phyloP scores from a whole-genome alignment of 2,888 invertebrate genomes.

The Orthonevra nobilis region DNA sequence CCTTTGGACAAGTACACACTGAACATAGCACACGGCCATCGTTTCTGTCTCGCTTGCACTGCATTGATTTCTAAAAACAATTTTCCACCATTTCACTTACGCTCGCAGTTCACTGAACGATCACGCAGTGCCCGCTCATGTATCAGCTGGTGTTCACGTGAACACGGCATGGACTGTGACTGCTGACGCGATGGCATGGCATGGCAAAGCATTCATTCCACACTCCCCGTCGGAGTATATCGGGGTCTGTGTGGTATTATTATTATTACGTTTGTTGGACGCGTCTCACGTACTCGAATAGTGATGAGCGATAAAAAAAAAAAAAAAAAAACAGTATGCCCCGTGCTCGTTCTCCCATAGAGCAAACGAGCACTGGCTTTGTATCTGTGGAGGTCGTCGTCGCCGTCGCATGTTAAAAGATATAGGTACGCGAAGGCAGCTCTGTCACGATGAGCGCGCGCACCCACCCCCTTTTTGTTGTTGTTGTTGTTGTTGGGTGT shows the following conservation, averaged over 20 bases:
- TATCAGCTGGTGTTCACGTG: constrained; percentile 91
- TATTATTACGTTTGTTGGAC: constrained; percentile 72
- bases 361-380: constrained; percentile 16
- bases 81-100: constrained; percentile 75
- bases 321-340: constrained; percentile 7
- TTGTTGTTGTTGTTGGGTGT: constrained; percentile 10
- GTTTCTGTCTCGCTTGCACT: constrained; percentile 75
- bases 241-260: no score
- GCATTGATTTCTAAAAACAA: constrained; percentile 79
- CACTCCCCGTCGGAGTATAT: no score
- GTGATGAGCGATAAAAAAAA: constrained; percentile 45
- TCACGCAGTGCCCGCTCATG: constrained; percentile 81
- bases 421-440: constrained; percentile 33
- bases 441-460: constrained; percentile 28
- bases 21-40: constrained; percentile 5
- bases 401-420: constrained; percentile 48
- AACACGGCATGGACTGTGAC: constrained; percentile 82
- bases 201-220: no score
- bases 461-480: constrained; percentile 58
- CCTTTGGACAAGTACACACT: constrained; percentile 1
- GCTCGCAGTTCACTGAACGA: constrained; percentile 74
- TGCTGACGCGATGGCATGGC: constrained; percentile 67
- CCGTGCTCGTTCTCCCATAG: not conserved
- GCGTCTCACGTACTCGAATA: constrained; percentile 63
- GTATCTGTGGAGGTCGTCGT: constrained; percentile 55